phyloP scores from a whole-genome alignment of 1,140 invertebrate species.

The Stegodyphus mimosarum region DNA sequence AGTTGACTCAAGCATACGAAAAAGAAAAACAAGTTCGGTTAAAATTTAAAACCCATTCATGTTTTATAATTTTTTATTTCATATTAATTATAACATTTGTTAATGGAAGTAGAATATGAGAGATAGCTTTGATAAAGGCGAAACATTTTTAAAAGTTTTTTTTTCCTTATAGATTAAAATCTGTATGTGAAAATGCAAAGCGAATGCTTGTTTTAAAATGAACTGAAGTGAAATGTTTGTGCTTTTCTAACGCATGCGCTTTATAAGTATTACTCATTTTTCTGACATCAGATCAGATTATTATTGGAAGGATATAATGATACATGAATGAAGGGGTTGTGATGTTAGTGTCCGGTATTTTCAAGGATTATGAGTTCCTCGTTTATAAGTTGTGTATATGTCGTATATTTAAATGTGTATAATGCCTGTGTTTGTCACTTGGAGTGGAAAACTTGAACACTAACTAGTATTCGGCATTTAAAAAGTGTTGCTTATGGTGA shows the following conservation, averaged over 20 bases:
- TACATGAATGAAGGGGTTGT: constrained; percentile 15
- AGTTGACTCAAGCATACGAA: too few species aligned
- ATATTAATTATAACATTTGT: too few species aligned
- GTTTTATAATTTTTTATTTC: too few species aligned
- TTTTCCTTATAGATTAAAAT: too few species aligned
- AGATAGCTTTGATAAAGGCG: too few species aligned
- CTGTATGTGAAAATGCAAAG: too few species aligned
- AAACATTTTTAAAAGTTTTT: too few species aligned
- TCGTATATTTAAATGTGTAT: constrained; percentile 11
- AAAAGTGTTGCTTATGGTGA: constrained; percentile 60
- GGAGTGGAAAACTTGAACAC: constrained; percentile 46
- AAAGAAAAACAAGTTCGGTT: too few species aligned
- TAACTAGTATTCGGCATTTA: background rate
- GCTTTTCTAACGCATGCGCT: constrained; percentile 40
- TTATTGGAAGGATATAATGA: constrained; percentile 28
- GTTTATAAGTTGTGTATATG: constrained; percentile 4
- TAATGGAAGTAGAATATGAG: too few species aligned
- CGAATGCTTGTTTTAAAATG: background rate
- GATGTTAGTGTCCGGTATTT: constrained; percentile 51
- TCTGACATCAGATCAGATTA: constrained; percentile 55
- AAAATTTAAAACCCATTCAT: too few species aligned
- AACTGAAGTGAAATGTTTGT: constrained; percentile 22
- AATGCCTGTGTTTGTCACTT: constrained; percentile 20
- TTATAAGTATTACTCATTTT: constrained; percentile 28
- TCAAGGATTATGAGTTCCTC: constrained; percentile 40